Evolutionary conservation across 2,113 vertebrate species (phyloP).

Genomic region (Salminus brasiliensis): DNA sequence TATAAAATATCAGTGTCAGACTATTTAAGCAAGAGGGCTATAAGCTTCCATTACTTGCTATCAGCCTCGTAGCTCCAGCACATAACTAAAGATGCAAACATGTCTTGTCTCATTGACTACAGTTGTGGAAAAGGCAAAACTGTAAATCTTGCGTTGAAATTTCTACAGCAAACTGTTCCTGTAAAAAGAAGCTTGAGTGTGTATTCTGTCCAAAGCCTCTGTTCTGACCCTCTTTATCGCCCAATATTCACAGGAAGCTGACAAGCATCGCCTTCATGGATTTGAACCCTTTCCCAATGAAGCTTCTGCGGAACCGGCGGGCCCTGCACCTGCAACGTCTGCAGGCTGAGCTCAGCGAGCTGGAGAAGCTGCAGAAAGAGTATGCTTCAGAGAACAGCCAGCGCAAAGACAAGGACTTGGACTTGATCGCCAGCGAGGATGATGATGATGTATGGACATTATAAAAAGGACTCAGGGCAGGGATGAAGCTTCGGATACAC

Average conservation of each 20-base stretch:
- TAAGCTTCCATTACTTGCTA: too few relatives aligned
- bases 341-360: conserved; percentile 80
- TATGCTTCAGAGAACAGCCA: conserved; percentile 74
- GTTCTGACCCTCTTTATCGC: neutral
- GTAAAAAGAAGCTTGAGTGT: neutral
- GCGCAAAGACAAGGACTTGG: conserved; percentile 64
- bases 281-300: conserved; percentile 91
- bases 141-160: neutral
- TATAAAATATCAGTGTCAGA: too few relatives aligned
- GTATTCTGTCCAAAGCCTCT: too few relatives aligned
- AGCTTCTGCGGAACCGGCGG: conserved; percentile 81
- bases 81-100: too few relatives aligned
- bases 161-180: too few relatives aligned
- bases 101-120: too few relatives aligned
- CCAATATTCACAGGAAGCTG: conserved; percentile 78
- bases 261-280: conserved; percentile 86
- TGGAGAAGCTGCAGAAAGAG: conserved; percentile 82
- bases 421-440: conserved; percentile 80
- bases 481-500: neutral
- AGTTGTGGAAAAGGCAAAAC: neutral
- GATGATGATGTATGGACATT: conserved; percentile 78
- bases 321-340: conserved; percentile 80
- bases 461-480: neutral
- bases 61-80: too few relatives aligned
- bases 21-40: too few relatives aligned